phyloP scores from a whole-genome alignment of 2,113 vertebrate genomes.

The Actenoides hombroni region DNA sequence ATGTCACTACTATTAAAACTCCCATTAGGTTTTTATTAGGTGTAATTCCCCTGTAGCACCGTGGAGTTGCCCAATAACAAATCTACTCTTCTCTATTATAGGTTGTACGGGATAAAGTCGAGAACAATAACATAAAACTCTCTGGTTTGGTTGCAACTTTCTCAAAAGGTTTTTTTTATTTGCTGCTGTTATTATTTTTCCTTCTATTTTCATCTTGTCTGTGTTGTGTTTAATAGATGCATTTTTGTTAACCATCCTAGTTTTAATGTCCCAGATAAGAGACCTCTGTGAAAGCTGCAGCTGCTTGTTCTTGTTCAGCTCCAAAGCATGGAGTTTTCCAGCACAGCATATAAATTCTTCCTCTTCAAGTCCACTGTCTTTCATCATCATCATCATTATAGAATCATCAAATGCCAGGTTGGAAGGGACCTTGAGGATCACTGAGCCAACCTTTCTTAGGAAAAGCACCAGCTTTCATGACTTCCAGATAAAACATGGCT shows the following conservation, averaged over 20 bases:
- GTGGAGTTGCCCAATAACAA: slow-evolving; percentile 15
- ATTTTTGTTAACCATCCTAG: not conserved
- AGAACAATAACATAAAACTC: not conserved
- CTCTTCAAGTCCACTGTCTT: not conserved
- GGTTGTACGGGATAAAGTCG: not conserved
- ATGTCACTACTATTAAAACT: slow-evolving; percentile 7
- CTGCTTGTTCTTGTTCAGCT: not conserved
- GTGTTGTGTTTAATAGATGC: rapidly evolving
- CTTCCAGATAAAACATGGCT: not conserved
- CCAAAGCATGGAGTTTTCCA: not conserved
- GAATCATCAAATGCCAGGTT: not conserved
- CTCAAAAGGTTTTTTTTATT: not conserved
- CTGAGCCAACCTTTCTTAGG: not conserved
- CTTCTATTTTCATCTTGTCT: not conserved
- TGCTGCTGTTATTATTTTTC: not conserved
- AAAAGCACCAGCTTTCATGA: not conserved
- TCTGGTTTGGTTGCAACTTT: not conserved
- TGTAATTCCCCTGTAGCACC: slow-evolving; percentile 19
- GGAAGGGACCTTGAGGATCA: not conserved
- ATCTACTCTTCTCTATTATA: not conserved
- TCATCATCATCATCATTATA: not conserved
- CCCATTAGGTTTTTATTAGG: slow-evolving; percentile 39
- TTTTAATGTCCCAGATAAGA: not conserved
- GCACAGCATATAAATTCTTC: not conserved
- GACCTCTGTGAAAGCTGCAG: not conserved